Evolutionary conservation across 2,888 invertebrate species (phyloP), one percentile per base, ranked within the genome.

Genomic region (Polylopha cassiicola): DNA sequence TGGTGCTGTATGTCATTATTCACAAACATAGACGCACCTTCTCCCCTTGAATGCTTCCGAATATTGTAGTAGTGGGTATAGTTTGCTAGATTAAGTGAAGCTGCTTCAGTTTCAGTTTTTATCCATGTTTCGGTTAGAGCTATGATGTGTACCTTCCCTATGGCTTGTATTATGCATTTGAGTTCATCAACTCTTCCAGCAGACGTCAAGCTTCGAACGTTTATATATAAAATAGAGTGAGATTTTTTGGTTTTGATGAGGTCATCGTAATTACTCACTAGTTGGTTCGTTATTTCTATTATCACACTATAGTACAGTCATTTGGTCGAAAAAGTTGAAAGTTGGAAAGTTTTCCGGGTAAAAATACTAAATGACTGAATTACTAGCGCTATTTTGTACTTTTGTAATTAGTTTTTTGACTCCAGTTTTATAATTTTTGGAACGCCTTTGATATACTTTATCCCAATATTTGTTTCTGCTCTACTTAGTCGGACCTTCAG

Each of bases 51-150:
- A 21, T 6, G 21, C 8, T 6, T 21, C 6, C 21, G 4, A n/a
- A 21, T n/a, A 21, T 21, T 21, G 21, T 21, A 21, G 21, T 21
- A 21, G n/a, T 21, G 21, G 21, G 21, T 21, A 21, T 21, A 21
- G 21, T 21, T 21, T 2, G 4, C 21, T 21, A 21, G 21, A 4
- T 21, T 21, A n/a, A 21, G 6, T 21, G 3, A 6, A 3, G 4
- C 21, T 21, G 21, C 21, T 21, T 21, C 21, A 3, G 21, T 21
- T 21, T n/a, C n/a, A 21, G 21, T n/a, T n/a, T 3, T 21, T 21
- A 21, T 21, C 21, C 21, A 21, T n/a, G 21, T 21, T 21, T 21
- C 21, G 21, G n/a, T 21, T 6, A 21, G 8, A n/a, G 21, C 21
- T 21, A 21, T 21, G 21, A 21, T 21, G 8, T 21, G 21, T n/a